These are phyloP conservation scores for Eubucco bourcierii DNA, from an alignment of 2,113 vertebrate species.

Conservation along the genomic window DNA sequence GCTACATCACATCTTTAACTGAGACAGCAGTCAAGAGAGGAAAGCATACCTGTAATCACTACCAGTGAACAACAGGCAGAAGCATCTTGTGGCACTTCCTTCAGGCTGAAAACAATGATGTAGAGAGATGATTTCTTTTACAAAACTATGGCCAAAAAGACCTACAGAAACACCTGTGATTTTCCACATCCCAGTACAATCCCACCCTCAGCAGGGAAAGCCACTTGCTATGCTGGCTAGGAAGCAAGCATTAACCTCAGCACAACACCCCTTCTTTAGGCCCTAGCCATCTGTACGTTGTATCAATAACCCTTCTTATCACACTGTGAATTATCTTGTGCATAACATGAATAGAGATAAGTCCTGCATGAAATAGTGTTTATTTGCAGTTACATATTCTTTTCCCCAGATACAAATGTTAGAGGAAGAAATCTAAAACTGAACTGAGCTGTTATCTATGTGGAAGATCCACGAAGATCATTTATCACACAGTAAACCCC, in stretches of 20 bases:
- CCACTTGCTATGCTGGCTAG: not conserved
- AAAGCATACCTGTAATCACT: not conserved
- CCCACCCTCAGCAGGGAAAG: not conserved
- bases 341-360: not conserved
- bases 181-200: not conserved
- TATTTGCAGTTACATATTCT: not conserved
- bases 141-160: not conserved
- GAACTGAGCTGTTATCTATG: not conserved
- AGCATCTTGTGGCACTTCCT: not conserved
- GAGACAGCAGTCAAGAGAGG: rapidly evolving
- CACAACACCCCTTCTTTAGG: not conserved
- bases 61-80: not conserved
- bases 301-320: constrained; percentile 1
- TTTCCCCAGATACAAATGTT: not conserved
- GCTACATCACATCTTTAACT: not conserved
- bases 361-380: not conserved
- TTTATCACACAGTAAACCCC: not conserved
- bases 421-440: not conserved
- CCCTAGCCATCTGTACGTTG: not conserved
- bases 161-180: not conserved
- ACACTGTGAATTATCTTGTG: not conserved
- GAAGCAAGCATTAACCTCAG: not conserved
- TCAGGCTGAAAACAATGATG: not conserved
- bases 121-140: not conserved
- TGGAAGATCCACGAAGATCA: not conserved